Base-by-base conservation (phyloP, 1,140 invertebrate species). In the Leptinotarsa lineolata region DNA sequence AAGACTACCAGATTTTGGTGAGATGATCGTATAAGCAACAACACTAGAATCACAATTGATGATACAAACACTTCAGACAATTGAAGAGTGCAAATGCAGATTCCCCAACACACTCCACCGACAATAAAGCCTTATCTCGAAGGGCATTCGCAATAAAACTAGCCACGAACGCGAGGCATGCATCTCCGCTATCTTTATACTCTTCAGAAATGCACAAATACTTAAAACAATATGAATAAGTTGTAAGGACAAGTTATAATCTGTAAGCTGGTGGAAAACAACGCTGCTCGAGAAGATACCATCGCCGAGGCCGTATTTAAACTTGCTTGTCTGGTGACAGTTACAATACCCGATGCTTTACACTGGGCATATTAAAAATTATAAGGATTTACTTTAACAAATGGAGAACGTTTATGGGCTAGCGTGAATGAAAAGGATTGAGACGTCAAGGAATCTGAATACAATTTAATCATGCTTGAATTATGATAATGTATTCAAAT, bases 401-500 rank as follows among this genome's bases (percentile, higher is more conserved):
- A 76, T 76, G 75, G 59, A 46, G 20, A 68, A 44, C 21, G 60
- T 65, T 69, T 54, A 54, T 54, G n/a, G 39, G 48, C 61, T 48
- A 61, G 72, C 70, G 72, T 48, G 70, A 72, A 74, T 72, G 65
- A 71, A 74, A 74, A 60, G 69, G 70, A 76, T 76, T 70, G 70
- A 76, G 72, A 71, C 61, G 70, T 71, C 68, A 54, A n/a, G 46
- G 21, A 22, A 44, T 45, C 15, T 54, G 68, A 69, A 69, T 71
- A 71, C 72, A 72, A 70, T 76, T 74, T 76, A 76, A 74, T 76
- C 75, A 72, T 46, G 44, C 67, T 70, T 74, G 73, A 74, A 72
- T 74, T 76, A 76, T 76, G 72, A 69, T 76, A 74, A 76, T 76
- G 69, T 76, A 74, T 76, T 73, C 67, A 72, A 76, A 76, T 76